Conservation (phyloP, 2,797 vertebrate species). For the Pelobates cultripes region DNA sequence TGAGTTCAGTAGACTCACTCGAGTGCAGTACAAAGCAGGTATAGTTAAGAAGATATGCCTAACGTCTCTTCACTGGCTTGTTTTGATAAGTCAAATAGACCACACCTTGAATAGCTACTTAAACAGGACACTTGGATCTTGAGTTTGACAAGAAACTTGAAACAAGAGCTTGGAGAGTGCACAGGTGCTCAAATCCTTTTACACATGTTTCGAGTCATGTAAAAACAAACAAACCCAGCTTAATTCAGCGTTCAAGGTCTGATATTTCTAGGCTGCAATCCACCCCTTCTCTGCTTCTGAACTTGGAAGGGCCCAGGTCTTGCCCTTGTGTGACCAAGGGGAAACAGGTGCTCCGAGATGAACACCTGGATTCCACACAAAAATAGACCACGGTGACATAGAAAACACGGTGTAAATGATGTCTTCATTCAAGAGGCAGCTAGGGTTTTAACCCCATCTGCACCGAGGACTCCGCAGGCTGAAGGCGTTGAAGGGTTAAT, state of each 20-base stretch:
- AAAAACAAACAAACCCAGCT: conserved; percentile 49
- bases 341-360: conserved; percentile 30
- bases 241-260: conserved; percentile 24
- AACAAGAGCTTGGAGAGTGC: conserved; percentile 31
- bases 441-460: not conserved
- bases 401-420: not conserved
- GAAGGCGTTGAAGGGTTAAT: conserved; percentile 32
- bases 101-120: conserved; percentile 34
- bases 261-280: conserved; percentile 3
- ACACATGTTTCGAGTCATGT: conserved; percentile 49
- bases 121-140: conserved; percentile 28
- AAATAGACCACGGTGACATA: not conserved
- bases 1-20: not conserved
- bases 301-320: conserved; percentile 19
- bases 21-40: not conserved
- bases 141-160: conserved; percentile 26
- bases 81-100: conserved; percentile 31
- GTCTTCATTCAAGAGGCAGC: not conserved
- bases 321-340: conserved; percentile 25
- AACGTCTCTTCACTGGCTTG: conserved; percentile 21
- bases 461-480: not conserved
- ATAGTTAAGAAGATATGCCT: not conserved
- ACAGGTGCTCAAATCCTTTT: conserved; percentile 46
- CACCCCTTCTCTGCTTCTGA: conserved; percentile 11
- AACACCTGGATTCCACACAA: conserved; percentile 22